Evolutionary conservation across 2,888 invertebrate genomes (phyloP).

Genomic region (Stegana nigrithorax): DNA sequence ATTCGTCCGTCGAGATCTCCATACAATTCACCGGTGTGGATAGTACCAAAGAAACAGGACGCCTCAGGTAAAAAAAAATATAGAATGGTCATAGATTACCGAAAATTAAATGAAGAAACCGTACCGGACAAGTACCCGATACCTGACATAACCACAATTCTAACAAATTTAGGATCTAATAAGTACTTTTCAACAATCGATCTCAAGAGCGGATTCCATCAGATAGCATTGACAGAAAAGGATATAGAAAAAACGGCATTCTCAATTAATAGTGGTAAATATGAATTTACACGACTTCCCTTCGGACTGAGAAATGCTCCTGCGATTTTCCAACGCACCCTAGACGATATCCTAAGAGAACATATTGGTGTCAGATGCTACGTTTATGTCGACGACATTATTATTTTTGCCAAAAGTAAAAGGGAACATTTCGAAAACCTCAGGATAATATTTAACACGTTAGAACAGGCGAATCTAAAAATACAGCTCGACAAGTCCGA

Average conservation of each 20-base stretch:
- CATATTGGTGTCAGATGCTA: conserved; percentile 25
- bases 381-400: conserved; percentile 31
- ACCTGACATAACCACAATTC: conserved; percentile 22
- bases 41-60: conserved; percentile 13
- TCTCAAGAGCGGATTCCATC: conserved; percentile 25
- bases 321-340: conserved; percentile 25
- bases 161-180: neutral
- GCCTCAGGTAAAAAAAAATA: conserved; percentile 23
- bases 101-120: neutral
- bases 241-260: conserved; percentile 30
- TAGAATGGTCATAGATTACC: neutral
- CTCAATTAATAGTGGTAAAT: conserved; percentile 28
- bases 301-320: conserved; percentile 32
- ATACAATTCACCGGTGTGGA: conserved; percentile 34
- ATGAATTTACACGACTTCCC: conserved; percentile 26
- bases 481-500: conserved; percentile 16
- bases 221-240: conserved; percentile 26
- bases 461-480: conserved; percentile 16
- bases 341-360: conserved; percentile 22
- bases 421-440: conserved; percentile 22
- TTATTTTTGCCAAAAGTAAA: conserved; percentile 21
- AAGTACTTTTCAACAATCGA: conserved; percentile 21
- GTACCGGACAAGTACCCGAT: conserved; percentile 20
- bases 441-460: conserved; percentile 17
- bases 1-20: conserved; percentile 40